Percentiles rank a stretch among this genome's conserved stretches.
Evolutionary conservation across 2,888 invertebrate genomes (phyloP).

Genomic region (Hirtodrosophila alboralis): DNA sequence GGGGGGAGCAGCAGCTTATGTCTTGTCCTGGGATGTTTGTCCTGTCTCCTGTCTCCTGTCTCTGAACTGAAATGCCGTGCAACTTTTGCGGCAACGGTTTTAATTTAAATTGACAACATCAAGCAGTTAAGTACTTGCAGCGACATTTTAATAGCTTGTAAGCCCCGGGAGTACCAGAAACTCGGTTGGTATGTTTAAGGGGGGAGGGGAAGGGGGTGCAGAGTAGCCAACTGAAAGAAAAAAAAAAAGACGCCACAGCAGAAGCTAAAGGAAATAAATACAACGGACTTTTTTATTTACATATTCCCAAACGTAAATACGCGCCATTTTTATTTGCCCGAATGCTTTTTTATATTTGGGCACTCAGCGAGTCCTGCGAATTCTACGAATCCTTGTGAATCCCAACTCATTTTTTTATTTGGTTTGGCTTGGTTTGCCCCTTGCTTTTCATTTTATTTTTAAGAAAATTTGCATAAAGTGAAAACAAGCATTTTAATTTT

Average conservation of each 20-base stretch:
- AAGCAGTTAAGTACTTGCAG: slow-evolving; percentile 81
- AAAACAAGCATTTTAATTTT: slow-evolving; percentile 83
- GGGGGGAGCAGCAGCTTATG: slow-evolving; percentile 46
- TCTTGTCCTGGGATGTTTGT: slow-evolving; percentile 40
- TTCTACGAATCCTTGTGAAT: slow-evolving; percentile 27
- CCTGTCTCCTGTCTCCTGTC: no score
- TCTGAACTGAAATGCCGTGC: slow-evolving; percentile 41
- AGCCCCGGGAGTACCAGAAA: slow-evolving; percentile 69
- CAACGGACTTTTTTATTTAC: slow-evolving; percentile 76
- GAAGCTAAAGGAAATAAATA: slow-evolving; percentile 73
- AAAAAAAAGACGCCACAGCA: slow-evolving; percentile 57
- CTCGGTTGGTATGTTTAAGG: background rate
- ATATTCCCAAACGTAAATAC: slow-evolving; percentile 80
- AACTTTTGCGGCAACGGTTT: slow-evolving; percentile 76
- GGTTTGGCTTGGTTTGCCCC: slow-evolving; percentile 29
- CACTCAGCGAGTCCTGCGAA: slow-evolving; percentile 48
- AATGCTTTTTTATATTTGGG: slow-evolving; percentile 51
- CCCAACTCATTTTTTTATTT: slow-evolving; percentile 19
- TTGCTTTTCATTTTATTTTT: slow-evolving; percentile 60
- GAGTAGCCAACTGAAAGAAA: slow-evolving; percentile 2
- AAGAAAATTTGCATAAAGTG: slow-evolving; percentile 82
- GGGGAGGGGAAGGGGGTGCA: background rate
- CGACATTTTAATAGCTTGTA: slow-evolving; percentile 82
- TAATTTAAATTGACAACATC: slow-evolving; percentile 81
- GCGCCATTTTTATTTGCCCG: slow-evolving; percentile 72